Percentiles rank a stretch among this genome's conserved stretches.
Conservation (phyloP, 2,797 vertebrate species). For the Staurois parvus region DNA sequence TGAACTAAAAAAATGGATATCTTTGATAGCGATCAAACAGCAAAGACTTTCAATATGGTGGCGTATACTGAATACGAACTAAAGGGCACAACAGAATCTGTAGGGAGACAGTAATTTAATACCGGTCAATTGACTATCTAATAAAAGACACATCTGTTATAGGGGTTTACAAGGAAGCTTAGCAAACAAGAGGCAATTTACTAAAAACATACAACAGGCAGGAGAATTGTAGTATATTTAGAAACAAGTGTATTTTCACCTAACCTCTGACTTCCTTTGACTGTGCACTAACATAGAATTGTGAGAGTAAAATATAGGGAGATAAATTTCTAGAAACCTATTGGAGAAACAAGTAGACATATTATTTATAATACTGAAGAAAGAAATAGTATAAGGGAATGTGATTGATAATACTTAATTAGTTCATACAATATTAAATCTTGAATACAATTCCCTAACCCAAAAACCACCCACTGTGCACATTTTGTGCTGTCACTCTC, state of each 20-base stretch:
- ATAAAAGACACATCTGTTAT: background rate
- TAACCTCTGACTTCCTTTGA: constrained; percentile 5
- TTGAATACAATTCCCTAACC: no score
- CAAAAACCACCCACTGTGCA: no score
- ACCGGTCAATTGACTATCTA: background rate
- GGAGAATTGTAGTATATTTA: background rate
- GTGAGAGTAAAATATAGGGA: no score
- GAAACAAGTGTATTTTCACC: background rate
- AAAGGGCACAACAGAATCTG: background rate
- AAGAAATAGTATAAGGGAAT: no score
- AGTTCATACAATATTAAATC: no score
- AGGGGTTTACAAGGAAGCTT: background rate
- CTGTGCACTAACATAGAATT: background rate
- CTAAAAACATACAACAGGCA: constrained; percentile 5
- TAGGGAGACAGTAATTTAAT: constrained; percentile 7
- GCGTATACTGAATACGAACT: background rate
- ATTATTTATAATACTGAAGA: no score
- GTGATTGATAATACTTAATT: no score
- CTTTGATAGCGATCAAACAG: background rate
- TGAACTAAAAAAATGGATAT: background rate
- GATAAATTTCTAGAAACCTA: no score
- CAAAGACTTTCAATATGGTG: background rate
- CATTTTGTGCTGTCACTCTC: no score
- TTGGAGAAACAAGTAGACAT: no score
- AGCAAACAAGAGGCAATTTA: background rate